Evolutionary conservation across 92 coral and sea anemone species (phyloP), one percentile per base, ranked within the genome.

Genomic region (Galaxea fascicularis): DNA sequence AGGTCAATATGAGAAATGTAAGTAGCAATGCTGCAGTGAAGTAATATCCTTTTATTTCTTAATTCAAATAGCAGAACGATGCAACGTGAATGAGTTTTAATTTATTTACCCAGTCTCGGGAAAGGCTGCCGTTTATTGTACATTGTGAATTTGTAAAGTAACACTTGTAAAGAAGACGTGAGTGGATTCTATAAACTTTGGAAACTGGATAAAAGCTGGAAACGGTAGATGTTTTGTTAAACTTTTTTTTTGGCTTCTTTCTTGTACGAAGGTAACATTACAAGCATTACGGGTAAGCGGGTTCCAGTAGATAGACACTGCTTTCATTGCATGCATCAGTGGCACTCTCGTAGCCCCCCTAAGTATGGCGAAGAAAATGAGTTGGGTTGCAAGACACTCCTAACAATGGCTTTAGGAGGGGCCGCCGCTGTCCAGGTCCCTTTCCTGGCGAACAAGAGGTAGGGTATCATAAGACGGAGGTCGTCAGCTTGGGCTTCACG

Each of bases 121-220:
- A 76, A 22, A 27, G 26, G 27, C 20, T 76, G 81, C 30, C 81
- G 64, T 76, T 39, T 58, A 76, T 76, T 76, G 69, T 76, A 76
- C 29, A 56, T 39, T 57, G 14, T 1, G 29, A 76, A 59, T 74
- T 73, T 74, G 52, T 74, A 74, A 74, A 52, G 78, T 74, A 15
- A 51, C 53, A 51, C 53, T 64, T 26, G 39, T 74, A 74, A 76
- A 75, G 29, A 30, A 59, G 47, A 68, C 30, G 12, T 57, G 31
- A 76, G 35, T 39, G 12, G 16, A 76, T 39, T 41, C 53, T 53
- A 31, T 22, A 41, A 76, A 76, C 52, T 51, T 25, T 73, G 25
- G 39, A 57, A 12, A 49, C n/a, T 51, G 35, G 51, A 73, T 73
- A 51, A 49, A 62, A 73, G 10, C 30, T 71, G 22, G 31, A 4